Conservation (phyloP, 2,113 vertebrate species). For the Syngnathus floridae region DNA sequence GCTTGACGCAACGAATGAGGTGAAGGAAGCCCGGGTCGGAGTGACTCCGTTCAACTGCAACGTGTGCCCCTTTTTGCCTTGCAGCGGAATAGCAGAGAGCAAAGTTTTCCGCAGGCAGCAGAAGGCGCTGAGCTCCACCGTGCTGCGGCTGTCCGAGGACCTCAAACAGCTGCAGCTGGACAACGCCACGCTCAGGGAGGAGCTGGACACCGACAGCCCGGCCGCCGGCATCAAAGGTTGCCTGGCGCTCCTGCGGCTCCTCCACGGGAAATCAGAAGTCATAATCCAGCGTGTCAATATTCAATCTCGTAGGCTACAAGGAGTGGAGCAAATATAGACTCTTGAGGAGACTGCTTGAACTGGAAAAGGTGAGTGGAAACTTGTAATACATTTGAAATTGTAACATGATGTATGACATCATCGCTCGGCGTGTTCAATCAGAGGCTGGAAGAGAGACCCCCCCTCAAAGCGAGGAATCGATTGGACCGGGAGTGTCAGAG, state of each 20-base stretch:
- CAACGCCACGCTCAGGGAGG: conserved; percentile 76
- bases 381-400: too few relatives aligned
- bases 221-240: conserved; percentile 70
- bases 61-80: neutral
- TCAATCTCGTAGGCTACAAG: conserved; percentile 67
- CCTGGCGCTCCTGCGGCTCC: neutral
- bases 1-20: neutral
- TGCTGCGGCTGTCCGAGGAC: conserved; percentile 76
- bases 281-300: neutral
- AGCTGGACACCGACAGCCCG: conserved; percentile 70
- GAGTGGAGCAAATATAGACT: conserved; percentile 87
- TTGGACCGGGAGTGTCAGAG: conserved; percentile 47
- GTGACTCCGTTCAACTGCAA: neutral
- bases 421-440: conserved; percentile 34
- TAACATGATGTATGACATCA: neutral
- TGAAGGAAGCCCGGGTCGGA: too few relatives aligned
- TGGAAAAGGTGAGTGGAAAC: conserved; percentile 79
- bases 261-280: too few relatives aligned
- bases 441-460: conserved; percentile 49
- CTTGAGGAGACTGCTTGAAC: conserved; percentile 72
- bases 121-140: conserved; percentile 71
- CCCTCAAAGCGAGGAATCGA: conserved; percentile 31
- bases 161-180: conserved; percentile 81
- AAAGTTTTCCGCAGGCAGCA: conserved; percentile 72
- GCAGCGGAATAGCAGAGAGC: conserved; percentile 67